A percentile compares a stretch with the other conserved stretches of the same genome.
phyloP scores from a whole-genome alignment of 2,797 vertebrate species.

The Alfaro cultratus region DNA sequence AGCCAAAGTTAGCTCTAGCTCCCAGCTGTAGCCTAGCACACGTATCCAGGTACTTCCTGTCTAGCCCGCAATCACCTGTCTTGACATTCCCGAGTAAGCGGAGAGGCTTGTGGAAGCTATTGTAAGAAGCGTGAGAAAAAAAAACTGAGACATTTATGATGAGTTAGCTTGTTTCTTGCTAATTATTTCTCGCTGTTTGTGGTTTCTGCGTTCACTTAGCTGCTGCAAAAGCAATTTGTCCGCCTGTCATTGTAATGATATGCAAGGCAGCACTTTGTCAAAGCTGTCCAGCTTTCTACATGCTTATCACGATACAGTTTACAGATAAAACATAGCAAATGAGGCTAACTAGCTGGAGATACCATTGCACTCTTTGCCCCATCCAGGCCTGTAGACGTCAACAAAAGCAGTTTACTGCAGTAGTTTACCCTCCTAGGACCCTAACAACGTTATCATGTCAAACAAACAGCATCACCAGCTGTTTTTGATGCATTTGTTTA shows the following conservation, averaged over 20 bases:
- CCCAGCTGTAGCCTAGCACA: slow-evolving; percentile 24
- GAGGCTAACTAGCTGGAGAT: slow-evolving; percentile 16
- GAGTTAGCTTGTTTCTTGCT: slow-evolving; percentile 48
- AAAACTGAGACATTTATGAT: not conserved
- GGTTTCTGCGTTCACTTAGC: slow-evolving; percentile 27
- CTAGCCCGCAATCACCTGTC: slow-evolving; percentile 33
- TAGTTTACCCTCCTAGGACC: not conserved
- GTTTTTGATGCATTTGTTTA: not conserved
- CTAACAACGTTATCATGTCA: not conserved
- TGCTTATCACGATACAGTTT: not conserved
- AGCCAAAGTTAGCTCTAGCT: slow-evolving; percentile 66
- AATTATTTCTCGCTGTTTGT: slow-evolving; percentile 12
- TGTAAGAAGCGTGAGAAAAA: not conserved
- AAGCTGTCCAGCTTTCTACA: not conserved
- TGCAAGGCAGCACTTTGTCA: not conserved
- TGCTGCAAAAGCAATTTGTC: slow-evolving; percentile 9
- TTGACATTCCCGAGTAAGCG: slow-evolving; percentile 6
- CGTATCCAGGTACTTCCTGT: slow-evolving; percentile 52
- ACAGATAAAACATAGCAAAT: not conserved
- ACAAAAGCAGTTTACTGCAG: not conserved
- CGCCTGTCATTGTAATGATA: not conserved
- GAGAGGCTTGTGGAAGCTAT: not conserved
- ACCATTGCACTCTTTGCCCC: slow-evolving; percentile 10
- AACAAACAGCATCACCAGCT: not conserved
- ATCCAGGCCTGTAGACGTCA: slow-evolving; percentile 48